A percentile compares a stretch with the other conserved stretches of the same genome.
Conservation (phyloP, 2,113 vertebrate genomes). For the Electrona antarctica region DNA sequence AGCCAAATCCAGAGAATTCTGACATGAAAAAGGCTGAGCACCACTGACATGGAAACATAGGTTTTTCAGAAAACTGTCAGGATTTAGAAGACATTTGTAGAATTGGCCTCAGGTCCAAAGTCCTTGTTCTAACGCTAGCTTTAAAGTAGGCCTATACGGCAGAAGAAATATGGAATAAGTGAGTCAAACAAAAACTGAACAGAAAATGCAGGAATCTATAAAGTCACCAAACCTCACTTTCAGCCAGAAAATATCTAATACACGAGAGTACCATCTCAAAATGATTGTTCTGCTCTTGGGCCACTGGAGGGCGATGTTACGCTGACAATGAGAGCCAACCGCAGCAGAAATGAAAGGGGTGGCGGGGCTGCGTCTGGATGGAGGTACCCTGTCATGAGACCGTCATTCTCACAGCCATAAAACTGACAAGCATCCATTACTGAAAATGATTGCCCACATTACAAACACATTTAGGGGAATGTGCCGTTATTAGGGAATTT, state of each 20-base stretch:
- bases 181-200: background rate
- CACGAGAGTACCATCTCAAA: background rate
- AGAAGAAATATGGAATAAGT: background rate
- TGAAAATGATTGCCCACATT: constrained; percentile 86
- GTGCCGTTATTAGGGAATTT: constrained; percentile 85
- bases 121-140: too few species aligned
- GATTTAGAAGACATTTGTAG: too few species aligned
- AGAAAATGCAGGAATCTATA: background rate
- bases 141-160: background rate
- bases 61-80: too few species aligned
- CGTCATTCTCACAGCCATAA: constrained; percentile 82
- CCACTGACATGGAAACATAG: too few species aligned
- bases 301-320: constrained; percentile 78
- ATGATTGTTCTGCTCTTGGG: background rate
- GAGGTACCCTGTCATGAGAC: constrained; percentile 77
- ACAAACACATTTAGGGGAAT: constrained; percentile 86
- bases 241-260: background rate
- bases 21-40: too few species aligned
- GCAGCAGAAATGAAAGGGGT: background rate
- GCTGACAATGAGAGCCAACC: constrained; percentile 30
- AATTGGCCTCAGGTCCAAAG: too few species aligned
- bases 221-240: background rate
- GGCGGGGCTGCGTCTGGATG: constrained; percentile 52
- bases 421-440: constrained; percentile 87
- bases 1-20: too few species aligned